A percentile compares a stretch with the other conserved stretches of the same genome.
Conservation (phyloP, 1,140 invertebrate genomes). For the Drosophila lowei region DNA sequence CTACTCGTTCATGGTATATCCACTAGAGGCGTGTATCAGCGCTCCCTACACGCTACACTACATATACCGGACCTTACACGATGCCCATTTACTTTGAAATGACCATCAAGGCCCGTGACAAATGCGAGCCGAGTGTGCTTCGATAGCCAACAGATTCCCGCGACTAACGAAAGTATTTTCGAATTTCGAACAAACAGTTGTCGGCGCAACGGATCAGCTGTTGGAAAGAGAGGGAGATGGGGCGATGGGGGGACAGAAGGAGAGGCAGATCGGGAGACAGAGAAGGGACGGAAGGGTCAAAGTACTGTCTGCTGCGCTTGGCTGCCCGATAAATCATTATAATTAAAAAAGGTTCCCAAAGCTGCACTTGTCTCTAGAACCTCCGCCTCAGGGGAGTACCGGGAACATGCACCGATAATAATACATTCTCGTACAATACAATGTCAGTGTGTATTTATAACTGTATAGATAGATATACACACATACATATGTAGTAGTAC, state of each 20-base stretch:
- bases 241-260: background rate
- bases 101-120: constrained; percentile 38
- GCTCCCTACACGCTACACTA: too few species aligned
- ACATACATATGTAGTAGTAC: background rate
- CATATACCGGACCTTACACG: constrained; percentile 19
- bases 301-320: constrained; percentile 41
- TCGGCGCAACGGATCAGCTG: constrained; percentile 23
- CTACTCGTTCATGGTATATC: background rate
- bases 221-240: background rate
- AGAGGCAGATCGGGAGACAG: background rate
- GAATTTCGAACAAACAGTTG: constrained; percentile 32
- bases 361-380: constrained; percentile 35
- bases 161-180: constrained; percentile 53
- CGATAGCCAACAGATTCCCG: constrained; percentile 28
- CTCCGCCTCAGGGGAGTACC: background rate
- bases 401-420: constrained; percentile 11
- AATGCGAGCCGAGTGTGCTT: constrained; percentile 18
- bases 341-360: constrained; percentile 36
- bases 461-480: constrained; percentile 4
- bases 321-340: constrained; percentile 37
- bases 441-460: constrained; percentile 13
- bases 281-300: constrained; percentile 33
- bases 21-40: background rate
- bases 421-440: background rate
- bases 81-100: constrained; percentile 37